These are phyloP conservation scores for Leptinotarsa texana DNA, from an alignment of 1,140 invertebrate species.

Conservation along the genomic window DNA sequence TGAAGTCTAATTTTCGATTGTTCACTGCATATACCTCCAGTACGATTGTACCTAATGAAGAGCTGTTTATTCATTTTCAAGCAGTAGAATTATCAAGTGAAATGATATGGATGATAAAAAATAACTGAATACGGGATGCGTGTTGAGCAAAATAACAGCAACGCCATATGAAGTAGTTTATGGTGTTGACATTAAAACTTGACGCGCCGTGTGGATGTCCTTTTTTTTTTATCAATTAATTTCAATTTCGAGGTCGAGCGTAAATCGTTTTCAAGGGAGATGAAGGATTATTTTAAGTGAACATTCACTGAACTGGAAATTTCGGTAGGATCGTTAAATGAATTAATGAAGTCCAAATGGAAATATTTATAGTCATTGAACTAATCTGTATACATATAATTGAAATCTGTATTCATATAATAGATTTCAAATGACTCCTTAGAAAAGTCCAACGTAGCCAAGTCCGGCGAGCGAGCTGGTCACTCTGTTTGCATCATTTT, in stretches of 20 bases:
- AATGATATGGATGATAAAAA: neutral
- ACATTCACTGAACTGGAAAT: neutral
- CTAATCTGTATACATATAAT: too few species aligned
- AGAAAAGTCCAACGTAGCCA: too few species aligned
- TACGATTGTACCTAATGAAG: too few species aligned
- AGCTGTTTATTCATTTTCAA: neutral
- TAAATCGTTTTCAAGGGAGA: neutral
- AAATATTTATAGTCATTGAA: too few species aligned
- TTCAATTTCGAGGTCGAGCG: neutral
- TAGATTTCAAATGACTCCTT: too few species aligned
- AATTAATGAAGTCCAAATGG: too few species aligned
- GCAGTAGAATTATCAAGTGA: neutral
- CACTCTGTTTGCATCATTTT: neutral
- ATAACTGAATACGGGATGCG: neutral
- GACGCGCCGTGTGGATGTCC: neutral
- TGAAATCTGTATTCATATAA: too few species aligned
- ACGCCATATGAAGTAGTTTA: neutral
- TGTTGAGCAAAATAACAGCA: neutral
- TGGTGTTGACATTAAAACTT: neutral
- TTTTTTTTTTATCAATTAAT: slow-evolving; percentile 4
- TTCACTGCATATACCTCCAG: too few species aligned
- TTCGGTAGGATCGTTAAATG: too few species aligned
- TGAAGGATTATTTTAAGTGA: neutral
- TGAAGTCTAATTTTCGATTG: too few species aligned
- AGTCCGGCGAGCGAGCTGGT: too few species aligned